phyloP scores from a whole-genome alignment of 2,113 vertebrate species.

The Epinephelus fuscoguttatus region DNA sequence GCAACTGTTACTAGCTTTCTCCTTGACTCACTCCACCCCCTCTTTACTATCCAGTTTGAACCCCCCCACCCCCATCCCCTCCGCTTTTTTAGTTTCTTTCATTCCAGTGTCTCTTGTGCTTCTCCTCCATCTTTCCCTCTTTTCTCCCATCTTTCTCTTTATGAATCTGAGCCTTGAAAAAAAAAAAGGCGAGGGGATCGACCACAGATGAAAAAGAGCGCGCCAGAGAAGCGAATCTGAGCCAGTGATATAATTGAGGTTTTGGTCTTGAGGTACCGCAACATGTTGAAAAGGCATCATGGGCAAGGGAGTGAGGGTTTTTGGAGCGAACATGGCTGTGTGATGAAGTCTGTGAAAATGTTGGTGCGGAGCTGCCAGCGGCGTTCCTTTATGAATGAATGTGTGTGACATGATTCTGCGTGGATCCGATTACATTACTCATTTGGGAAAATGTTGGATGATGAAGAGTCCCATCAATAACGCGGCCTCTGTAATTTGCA shows the following conservation, averaged over 20 bases:
- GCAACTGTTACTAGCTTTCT: slow-evolving; percentile 56
- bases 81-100: not conserved
- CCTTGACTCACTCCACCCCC: slow-evolving; percentile 37
- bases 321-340: slow-evolving; percentile 30
- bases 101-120: slow-evolving; percentile 31
- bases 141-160: slow-evolving; percentile 28
- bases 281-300: slow-evolving; percentile 80
- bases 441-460: slow-evolving; percentile 27
- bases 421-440: slow-evolving; percentile 38
- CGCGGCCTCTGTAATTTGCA: slow-evolving; percentile 31
- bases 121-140: slow-evolving; percentile 26
- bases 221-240: slow-evolving; percentile 33
- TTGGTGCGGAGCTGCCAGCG: slow-evolving; percentile 31
- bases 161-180: slow-evolving; percentile 14
- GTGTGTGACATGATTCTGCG: slow-evolving; percentile 29
- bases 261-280: slow-evolving; percentile 65
- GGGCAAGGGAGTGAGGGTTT: slow-evolving; percentile 37
- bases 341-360: slow-evolving; percentile 45
- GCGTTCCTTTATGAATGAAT: slow-evolving; percentile 45
- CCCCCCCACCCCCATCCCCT: not conserved
- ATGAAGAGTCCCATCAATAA: slow-evolving; percentile 56
- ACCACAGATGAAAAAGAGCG: slow-evolving; percentile 53
- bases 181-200: not conserved
- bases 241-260: slow-evolving; percentile 75
- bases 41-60: slow-evolving; percentile 25